A percentile compares a stretch with the other conserved stretches of the same genome.
phyloP scores from a whole-genome alignment of 2,797 vertebrate species.

The Rhynchonycteris naso region DNA sequence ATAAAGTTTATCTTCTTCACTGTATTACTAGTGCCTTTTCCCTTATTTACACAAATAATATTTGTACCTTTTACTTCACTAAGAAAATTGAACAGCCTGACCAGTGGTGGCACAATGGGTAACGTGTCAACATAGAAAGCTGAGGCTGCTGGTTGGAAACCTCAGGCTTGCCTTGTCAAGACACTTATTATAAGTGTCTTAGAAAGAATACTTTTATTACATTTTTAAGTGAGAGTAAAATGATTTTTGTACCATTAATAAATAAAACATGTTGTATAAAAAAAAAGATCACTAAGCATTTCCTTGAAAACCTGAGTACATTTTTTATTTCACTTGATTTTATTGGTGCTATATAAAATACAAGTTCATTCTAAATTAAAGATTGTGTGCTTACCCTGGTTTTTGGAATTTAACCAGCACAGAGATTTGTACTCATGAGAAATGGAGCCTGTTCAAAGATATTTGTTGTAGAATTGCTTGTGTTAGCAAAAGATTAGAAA shows the following conservation, averaged over 20 bases:
- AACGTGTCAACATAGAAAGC: too few relatives aligned
- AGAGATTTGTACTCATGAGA: background rate
- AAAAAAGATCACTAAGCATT: background rate
- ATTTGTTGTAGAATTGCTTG: background rate
- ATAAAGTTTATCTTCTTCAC: background rate
- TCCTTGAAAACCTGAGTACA: background rate
- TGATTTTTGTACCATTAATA: too few relatives aligned
- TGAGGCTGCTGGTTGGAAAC: too few relatives aligned
- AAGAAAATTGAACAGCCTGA: background rate
- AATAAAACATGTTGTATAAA: too few relatives aligned
- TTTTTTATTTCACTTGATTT: background rate
- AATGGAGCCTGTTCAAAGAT: background rate
- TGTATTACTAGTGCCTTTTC: background rate
- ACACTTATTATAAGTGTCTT: too few relatives aligned
- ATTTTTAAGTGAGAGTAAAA: too few relatives aligned
- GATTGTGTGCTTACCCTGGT: background rate
- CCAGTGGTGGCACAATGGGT: too few relatives aligned
- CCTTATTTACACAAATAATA: background rate
- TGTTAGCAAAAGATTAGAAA: background rate
- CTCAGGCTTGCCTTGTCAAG: too few relatives aligned
- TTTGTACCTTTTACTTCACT: slow-evolving; percentile 17
- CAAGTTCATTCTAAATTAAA: background rate
- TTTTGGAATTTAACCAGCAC: background rate
- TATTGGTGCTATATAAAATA: background rate
- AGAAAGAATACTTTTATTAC: too few relatives aligned